Base-by-base conservation (phyloP, 1,140 invertebrate genomes). In the Papilio xuthus region DNA sequence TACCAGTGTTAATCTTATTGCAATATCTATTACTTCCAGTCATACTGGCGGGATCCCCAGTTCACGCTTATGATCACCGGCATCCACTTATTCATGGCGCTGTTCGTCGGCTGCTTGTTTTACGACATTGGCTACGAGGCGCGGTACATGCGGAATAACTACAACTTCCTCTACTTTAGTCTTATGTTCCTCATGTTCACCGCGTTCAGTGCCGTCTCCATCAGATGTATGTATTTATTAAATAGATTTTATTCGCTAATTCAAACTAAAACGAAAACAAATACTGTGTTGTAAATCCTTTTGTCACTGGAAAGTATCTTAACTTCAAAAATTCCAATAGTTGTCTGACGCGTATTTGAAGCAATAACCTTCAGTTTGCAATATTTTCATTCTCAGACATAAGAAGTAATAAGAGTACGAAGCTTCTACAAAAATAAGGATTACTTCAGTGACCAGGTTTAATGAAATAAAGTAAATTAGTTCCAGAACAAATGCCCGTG, bases 151-250 rank as follows among this genome's bases (percentile, higher is more conserved):
- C 94, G 96, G 78, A 96, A 97, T 84, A 98, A 97, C 85, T 96
- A 96, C 81, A 97, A 96, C 82, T 96, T 96, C 85, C 93, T 97
- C 1, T 98, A 97, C 92, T 98, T 97, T 91, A 96, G 95, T 74
- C 95, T 98, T 74, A 96, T 98, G 95, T 98, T 98, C 89, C 92
- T 98, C 15, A 97, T 98, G 96, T 98, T 97, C 84, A 97, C 97
- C 15, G 97, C 98, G 0, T 97, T 98, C 86, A 98, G 97, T 90
- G 96, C 97, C 6, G 97, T 97, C 18, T 95, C 97, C n/a, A 95
- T 98, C 1, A 97, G 96, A 67, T 98, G 98, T 98, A 95, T 97
- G 97, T 96, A 81, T 75, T 47, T 74, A n/a, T 12, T 32, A 67
- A 67, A 32, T 15, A 67, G 7, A n/a, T 53, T n/a, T 9, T 20